phyloP scores from a whole-genome alignment of 2,113 vertebrate species.

The Menura novaehollandiae region DNA sequence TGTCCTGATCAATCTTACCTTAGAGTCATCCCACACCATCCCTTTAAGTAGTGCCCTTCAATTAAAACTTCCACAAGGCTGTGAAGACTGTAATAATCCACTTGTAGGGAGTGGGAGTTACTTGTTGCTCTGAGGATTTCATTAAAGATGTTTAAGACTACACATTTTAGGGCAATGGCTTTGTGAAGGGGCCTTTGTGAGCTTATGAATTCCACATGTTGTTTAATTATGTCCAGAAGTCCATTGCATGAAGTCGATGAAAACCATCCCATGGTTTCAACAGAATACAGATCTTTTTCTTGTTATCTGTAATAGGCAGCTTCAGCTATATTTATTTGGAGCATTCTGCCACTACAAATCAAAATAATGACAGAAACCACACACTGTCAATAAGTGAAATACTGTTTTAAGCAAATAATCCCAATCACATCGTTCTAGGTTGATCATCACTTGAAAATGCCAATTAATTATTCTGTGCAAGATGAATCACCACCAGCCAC shows the following conservation, averaged over 20 bases:
- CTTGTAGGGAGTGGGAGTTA: conserved; percentile 34
- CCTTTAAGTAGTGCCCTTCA: conserved; percentile 54
- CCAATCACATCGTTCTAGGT: conserved; percentile 37
- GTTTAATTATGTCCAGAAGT: conserved; percentile 7
- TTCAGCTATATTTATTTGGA: background rate
- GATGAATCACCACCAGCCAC: background rate
- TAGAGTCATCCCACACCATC: conserved; percentile 28
- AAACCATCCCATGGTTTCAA: background rate
- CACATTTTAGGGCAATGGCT: background rate
- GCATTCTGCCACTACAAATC: background rate
- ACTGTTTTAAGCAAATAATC: conserved; percentile 43
- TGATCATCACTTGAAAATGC: conserved; percentile 39
- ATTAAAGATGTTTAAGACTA: conserved; percentile 15
- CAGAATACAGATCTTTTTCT: background rate
- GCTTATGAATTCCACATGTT: background rate
- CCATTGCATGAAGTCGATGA: background rate
- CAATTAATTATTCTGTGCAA: conserved; percentile 51
- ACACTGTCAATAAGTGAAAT: conserved; percentile 21
- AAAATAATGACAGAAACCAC: conserved; percentile 29
- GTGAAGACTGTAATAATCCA: conserved; percentile 50
- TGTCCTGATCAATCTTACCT: conserved; percentile 58
- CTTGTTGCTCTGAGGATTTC: conserved; percentile 60
- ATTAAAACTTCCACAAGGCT: conserved; percentile 53
- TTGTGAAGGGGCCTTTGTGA: background rate
- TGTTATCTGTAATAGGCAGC: background rate